Evolutionary conservation across 1,140 invertebrate genomes (phyloP), one percentile per base, ranked within the genome.

Genomic region (Coelopa frigida): DNA sequence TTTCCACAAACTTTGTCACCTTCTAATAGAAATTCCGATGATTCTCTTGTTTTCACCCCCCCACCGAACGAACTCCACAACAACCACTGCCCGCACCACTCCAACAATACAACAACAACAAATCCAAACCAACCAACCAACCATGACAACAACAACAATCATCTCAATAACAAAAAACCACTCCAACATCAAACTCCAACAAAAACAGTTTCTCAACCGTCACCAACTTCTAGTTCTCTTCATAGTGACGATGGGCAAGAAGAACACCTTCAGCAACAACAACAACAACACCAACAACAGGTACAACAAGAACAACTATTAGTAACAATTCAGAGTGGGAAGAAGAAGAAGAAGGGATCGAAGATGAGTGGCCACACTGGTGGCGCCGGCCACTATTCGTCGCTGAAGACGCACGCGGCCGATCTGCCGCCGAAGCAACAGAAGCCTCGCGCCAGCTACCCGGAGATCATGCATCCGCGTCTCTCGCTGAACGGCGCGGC

Each of bases 391-490:
- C 36, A 46, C 38, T 46, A 46, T 26, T 46, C 29, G 8, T 46
- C 44, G 18, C 35, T 46, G 4, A 46, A 22, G 21, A 29, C 21
- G 31, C 21, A n/a, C 21, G n/a, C n/a, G n/a, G n/a, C n/a, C n/a
- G n/a, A 35, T 18, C 40, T 33, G 11, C 46, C 29, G 49, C 43
- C 48, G 36, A 18, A 15, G 23, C 26, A 45, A 40, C 51, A 53
- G 39, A 53, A 47, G 32, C 59, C 62, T 29, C 52, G 61, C 21
- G 59, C 56, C 20, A 66, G 58, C 43, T 61, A 53, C 33, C 55
- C 59, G 45, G 59, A 65, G 26, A 63, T 61, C 48, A 66, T 66
- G 62, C 63, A 67, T 47, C 64, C 64, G 5, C 61, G 64, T 14
- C 54, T 68, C 5, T 68, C 64, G 18, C 49, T 68, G n/a, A 68